Percentiles rank a stretch among this genome's conserved stretches.
Evolutionary conservation across 2,888 invertebrate genomes (phyloP).

Genomic region (Agrochola lychnidis): DNA sequence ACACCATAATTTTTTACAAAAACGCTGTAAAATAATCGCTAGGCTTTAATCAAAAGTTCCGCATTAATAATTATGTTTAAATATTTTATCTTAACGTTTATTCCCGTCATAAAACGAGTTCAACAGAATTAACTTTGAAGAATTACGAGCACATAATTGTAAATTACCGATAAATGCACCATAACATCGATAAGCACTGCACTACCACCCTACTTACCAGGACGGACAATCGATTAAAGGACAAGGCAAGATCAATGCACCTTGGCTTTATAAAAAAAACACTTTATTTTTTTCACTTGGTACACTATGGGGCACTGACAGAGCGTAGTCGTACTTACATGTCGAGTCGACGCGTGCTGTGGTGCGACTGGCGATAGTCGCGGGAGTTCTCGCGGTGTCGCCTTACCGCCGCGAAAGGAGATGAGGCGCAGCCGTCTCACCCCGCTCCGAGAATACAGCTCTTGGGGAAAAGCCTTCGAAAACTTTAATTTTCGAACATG

Average conservation of each 20-base stretch:
- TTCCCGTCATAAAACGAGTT: constrained; percentile 18
- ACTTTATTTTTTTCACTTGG: constrained; percentile 80
- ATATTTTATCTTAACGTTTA: constrained; percentile 35
- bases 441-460: constrained; percentile 82
- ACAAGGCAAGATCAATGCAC: constrained; percentile 78
- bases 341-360: constrained; percentile 91
- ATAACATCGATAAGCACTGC: constrained; percentile 72
- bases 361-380: constrained; percentile 88
- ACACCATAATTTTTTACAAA: constrained; percentile 21
- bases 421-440: constrained; percentile 78
- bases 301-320: constrained; percentile 82
- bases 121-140: constrained; percentile 33
- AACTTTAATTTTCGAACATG: constrained; percentile 56
- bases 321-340: constrained; percentile 87
- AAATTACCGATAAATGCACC: constrained; percentile 62
- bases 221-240: constrained; percentile 63
- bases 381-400: constrained; percentile 85
- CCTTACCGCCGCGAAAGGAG: constrained; percentile 90
- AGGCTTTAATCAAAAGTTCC: constrained; percentile 3
- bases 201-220: constrained; percentile 83
- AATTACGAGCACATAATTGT: constrained; percentile 45
- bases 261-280: constrained; percentile 75
- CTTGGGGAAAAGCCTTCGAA: constrained; percentile 75
- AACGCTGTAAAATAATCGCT: background rate
- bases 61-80: constrained; percentile 10